Evolutionary conservation across 92 coral and sea anemone species (phyloP).

Genomic region (Umimayanthus chanpuru): DNA sequence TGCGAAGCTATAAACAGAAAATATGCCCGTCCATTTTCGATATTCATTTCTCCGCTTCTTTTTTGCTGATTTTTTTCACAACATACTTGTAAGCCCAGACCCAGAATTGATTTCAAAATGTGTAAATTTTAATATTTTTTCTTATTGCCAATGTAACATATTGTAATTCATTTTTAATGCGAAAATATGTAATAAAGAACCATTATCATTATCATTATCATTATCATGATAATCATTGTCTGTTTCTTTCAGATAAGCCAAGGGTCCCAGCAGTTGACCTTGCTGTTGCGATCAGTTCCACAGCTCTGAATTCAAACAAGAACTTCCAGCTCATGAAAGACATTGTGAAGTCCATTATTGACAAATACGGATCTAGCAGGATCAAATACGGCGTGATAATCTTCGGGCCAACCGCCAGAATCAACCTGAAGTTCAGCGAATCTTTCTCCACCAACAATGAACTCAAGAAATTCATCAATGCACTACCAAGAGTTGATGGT

Average conservation of each 20-base stretch:
- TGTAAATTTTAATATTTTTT: too few relatives aligned
- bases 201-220: too few relatives aligned
- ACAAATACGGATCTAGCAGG: constrained; percentile 31
- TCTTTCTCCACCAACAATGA: neutral
- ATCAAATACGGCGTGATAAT: constrained; percentile 15
- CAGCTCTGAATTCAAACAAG: constrained; percentile 24
- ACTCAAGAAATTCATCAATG: constrained; percentile 12
- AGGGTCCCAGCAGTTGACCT: constrained; percentile 27
- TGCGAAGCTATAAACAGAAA: too few relatives aligned
- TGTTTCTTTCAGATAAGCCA: neutral
- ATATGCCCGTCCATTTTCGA: too few relatives aligned
- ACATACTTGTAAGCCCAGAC: too few relatives aligned
- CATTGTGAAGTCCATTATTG: constrained; percentile 1
- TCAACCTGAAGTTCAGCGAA: constrained; percentile 1
- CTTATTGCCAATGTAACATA: too few relatives aligned
- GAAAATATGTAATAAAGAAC: too few relatives aligned
- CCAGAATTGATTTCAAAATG: too few relatives aligned
- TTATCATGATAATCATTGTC: neutral
- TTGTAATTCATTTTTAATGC: too few relatives aligned
- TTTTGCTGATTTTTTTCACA: too few relatives aligned
- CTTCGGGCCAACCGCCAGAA: constrained; percentile 16
- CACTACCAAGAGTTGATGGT: constrained; percentile 5
- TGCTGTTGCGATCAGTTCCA: constrained; percentile 36
- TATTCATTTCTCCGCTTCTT: too few relatives aligned
- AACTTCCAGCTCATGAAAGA: constrained; percentile 34